Conservation (phyloP, 2,888 invertebrate species). For the Megastigmus dorsalis region DNA sequence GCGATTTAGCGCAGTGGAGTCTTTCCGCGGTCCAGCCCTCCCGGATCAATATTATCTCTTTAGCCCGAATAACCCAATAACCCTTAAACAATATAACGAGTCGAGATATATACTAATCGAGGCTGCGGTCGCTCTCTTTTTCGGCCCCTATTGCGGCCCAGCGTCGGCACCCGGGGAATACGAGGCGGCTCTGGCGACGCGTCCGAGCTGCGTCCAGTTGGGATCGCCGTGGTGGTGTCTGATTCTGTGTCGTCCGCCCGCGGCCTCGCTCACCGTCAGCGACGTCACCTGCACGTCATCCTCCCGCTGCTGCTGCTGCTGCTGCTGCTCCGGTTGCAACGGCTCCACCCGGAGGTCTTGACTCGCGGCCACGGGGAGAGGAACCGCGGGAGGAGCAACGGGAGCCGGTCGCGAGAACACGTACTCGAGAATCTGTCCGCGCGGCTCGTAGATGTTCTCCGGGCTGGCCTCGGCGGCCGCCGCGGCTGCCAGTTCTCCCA, state of each 20-base stretch:
- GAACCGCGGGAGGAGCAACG: conserved; percentile 36
- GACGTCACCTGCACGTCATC: conserved; percentile 61
- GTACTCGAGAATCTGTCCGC: conserved; percentile 41
- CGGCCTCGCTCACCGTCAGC: conserved; percentile 65
- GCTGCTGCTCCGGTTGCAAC: too few species aligned
- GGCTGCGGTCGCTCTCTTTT: too few species aligned
- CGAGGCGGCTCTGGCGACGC: background rate
- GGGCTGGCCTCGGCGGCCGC: background rate
- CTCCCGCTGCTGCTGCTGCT: conserved; percentile 58
- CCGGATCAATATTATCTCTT: too few species aligned
- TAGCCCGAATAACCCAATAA: too few species aligned
- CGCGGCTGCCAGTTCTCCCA: conserved; percentile 3
- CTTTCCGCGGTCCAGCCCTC: too few species aligned
- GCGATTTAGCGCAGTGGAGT: too few species aligned
- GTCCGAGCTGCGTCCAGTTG: conserved; percentile 40
- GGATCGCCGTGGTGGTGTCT: conserved; percentile 66
- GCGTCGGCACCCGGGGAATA: too few species aligned
- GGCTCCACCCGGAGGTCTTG: too few species aligned
- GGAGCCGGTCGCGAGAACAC: conserved; percentile 35
- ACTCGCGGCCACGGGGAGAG: too few species aligned
- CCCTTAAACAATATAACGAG: too few species aligned
- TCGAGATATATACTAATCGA: too few species aligned
- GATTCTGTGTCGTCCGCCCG: conserved; percentile 60
- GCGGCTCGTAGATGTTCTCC: conserved; percentile 41
- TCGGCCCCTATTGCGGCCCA: too few species aligned